Conservation (phyloP, 1,140 invertebrate species). For the Neodiprion fabricii region DNA sequence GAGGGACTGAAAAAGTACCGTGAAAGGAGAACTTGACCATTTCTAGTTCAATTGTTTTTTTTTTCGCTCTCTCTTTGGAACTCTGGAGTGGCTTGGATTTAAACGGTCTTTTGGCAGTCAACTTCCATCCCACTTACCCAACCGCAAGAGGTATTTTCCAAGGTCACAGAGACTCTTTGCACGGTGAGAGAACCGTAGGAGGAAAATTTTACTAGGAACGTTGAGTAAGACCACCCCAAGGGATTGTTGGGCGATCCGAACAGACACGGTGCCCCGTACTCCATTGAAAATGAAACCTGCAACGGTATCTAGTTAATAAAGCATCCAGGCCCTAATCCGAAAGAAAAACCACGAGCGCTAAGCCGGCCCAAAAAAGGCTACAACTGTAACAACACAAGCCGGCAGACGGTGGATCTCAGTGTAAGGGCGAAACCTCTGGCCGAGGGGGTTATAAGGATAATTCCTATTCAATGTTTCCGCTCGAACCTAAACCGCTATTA, state of each 20-base stretch:
- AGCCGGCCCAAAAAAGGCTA: constrained; percentile 26
- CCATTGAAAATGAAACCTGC: constrained; percentile 34
- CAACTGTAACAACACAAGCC: constrained; percentile 34
- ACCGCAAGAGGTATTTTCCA: too few species aligned
- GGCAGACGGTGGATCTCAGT: not conserved
- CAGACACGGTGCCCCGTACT: not conserved
- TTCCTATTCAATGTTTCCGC: constrained; percentile 57
- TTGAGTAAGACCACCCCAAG: not conserved
- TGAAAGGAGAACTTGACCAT: too few species aligned
- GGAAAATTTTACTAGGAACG: not conserved
- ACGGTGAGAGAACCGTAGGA: too few species aligned
- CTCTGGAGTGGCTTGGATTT: too few species aligned
- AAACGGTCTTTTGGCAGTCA: too few species aligned
- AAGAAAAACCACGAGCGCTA: constrained; percentile 35
- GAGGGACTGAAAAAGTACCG: too few species aligned
- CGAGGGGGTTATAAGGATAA: constrained; percentile 43
- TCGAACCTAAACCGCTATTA: constrained; percentile 27
- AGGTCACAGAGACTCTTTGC: too few species aligned
- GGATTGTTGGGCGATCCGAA: not conserved
- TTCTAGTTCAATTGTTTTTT: too few species aligned
- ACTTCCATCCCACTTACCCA: too few species aligned
- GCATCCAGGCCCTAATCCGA: constrained; percentile 35
- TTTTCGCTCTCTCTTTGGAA: too few species aligned
- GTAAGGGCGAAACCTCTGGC: not conserved
- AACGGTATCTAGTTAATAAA: constrained; percentile 51